Base-by-base conservation (phyloP, 2,797 vertebrate species). In the Cottoperca gobio region DNA sequence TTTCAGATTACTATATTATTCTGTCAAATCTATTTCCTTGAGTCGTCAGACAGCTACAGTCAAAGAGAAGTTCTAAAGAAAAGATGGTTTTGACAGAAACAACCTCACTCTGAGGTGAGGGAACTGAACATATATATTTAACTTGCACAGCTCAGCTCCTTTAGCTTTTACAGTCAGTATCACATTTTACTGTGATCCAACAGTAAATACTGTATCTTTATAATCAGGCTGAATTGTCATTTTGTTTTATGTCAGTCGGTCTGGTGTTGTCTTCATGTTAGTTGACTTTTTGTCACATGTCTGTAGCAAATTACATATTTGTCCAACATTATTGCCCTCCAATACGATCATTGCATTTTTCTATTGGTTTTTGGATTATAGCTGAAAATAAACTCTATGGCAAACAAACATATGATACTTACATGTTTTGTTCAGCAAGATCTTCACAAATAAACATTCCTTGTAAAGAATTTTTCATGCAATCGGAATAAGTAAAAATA, bases 61-160 rank as follows among this genome's bases (percentile, higher is more conserved):
- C 40, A 40, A 52, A 59, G n/a, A 42, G 28, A 60, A 53, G 62
- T 42, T 42, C 46, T 33, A 59, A 76, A 28, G 17, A 28, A 67
- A 43, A 53, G 4, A 6, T 43, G 31, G 10, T 23, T 65, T 46
- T 57, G 11, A 50, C 7, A 11, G 12, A 42, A 35, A 61, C 21
- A 26, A 14, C 14, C 23, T 65, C 46, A 40, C 12, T 23, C 21
- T 19, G 14, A 42, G 11, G 8, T 23, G 5, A 43, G 37, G 13
- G 35, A 43, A 35, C 12, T 3, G 3, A 48, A 35, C n/a, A 54
- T 45, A 40, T 19, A 16, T 33, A 64, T 48, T 64, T 45, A 16
- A 46, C n/a, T 42, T 6, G 17, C 6, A 8, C 7, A 43, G 6
- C 54, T 23, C 9, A 49, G 16, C 19, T 61, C 1, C 17, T 23